phyloP scores from a whole-genome alignment of 2,113 vertebrate species.

The Oreotrochilus melanogaster region DNA sequence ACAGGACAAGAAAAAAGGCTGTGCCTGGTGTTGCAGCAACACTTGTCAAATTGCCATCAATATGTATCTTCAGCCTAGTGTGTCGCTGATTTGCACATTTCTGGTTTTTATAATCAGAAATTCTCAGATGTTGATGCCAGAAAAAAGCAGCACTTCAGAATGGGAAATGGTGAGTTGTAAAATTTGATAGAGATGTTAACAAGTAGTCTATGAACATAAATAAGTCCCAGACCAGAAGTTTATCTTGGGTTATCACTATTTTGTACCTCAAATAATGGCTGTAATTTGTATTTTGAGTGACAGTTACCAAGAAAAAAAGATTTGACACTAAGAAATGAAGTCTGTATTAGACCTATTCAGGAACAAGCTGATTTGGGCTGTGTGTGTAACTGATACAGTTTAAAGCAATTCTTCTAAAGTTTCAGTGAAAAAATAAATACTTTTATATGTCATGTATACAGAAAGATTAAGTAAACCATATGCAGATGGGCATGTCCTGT shows the following conservation, averaged over 20 bases:
- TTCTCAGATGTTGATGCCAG: too few relatives aligned
- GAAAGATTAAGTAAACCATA: not conserved
- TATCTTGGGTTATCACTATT: not conserved
- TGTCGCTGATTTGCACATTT: fast-evolving
- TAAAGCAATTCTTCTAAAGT: fast-evolving
- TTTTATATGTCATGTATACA: fast-evolving
- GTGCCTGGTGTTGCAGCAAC: fast-evolving
- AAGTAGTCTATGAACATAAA: fast-evolving
- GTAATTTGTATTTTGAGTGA: not conserved
- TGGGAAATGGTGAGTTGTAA: fast-evolving
- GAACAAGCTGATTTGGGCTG: not conserved
- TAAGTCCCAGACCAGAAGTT: fast-evolving
- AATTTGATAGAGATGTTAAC: not conserved
- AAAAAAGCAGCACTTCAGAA: not conserved
- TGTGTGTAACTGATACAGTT: not conserved
- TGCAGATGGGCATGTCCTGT: fast-evolving
- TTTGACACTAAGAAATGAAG: not conserved
- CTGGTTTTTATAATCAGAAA: not conserved
- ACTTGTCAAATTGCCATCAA: not conserved
- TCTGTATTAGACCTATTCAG: fast-evolving
- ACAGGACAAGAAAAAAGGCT: not conserved
- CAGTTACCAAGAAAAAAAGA: not conserved
- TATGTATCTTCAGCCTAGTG: not conserved
- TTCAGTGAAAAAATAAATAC: not conserved
- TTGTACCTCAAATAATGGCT: not conserved